Evolutionary conservation across 2,113 vertebrate species (phyloP).

Genomic region (Megaleporinus macrocephalus): DNA sequence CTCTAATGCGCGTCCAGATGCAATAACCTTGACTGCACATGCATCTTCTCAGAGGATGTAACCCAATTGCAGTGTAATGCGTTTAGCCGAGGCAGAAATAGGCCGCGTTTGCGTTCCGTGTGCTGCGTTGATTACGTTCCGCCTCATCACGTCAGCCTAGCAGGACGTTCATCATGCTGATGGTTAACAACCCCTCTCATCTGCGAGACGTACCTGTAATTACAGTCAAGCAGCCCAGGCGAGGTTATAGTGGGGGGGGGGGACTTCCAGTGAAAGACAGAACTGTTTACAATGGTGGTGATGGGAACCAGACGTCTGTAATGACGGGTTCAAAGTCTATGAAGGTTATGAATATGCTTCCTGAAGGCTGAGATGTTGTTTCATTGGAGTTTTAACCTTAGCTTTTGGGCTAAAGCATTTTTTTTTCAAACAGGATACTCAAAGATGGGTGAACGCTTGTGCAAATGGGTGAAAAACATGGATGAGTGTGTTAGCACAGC

Average conservation of each 20-base stretch:
- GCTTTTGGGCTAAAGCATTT: too few species aligned
- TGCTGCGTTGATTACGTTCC: conserved; percentile 55
- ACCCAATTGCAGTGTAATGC: conserved; percentile 72
- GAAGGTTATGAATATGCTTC: too few species aligned
- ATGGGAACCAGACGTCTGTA: too few species aligned
- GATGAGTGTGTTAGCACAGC: background rate
- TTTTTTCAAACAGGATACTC: too few species aligned
- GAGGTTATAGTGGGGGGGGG: background rate
- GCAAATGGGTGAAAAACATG: background rate
- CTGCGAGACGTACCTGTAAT: background rate
- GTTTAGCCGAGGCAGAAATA: conserved; percentile 74
- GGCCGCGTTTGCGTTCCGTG: conserved; percentile 62
- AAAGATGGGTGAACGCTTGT: background rate
- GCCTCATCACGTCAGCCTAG: conserved; percentile 50
- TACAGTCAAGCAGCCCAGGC: background rate
- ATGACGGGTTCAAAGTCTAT: too few species aligned
- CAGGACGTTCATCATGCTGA: conserved; percentile 33
- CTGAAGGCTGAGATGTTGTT: too few species aligned
- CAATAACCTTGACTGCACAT: background rate
- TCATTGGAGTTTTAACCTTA: too few species aligned
- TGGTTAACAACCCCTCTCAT: background rate
- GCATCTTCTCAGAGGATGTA: conserved; percentile 65
- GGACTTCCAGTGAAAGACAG: too few species aligned
- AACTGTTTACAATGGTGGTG: too few species aligned
- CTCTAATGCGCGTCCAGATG: conserved; percentile 16